These are phyloP conservation scores for Idris sp. DNA, from an alignment of 1,140 invertebrate species.

Conservation along the genomic window DNA sequence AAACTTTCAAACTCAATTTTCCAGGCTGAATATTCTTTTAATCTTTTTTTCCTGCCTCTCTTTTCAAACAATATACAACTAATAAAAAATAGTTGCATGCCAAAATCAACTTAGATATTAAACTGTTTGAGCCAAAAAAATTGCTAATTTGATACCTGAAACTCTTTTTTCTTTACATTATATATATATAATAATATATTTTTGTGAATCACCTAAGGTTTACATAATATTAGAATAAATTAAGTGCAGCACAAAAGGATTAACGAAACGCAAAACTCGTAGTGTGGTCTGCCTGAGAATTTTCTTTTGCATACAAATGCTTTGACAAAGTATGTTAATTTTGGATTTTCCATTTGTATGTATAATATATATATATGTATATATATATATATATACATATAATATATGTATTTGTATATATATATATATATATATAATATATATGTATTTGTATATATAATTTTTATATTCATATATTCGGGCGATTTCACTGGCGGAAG, in stretches of 20 bases:
- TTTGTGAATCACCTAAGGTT: no score
- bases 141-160: conserved; percentile 8
- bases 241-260: conserved; percentile 9
- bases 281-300: conserved; percentile 38
- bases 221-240: conserved; percentile 11
- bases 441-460: conserved; percentile 31
- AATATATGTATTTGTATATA: no score
- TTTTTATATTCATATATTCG: conserved; percentile 35
- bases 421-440: conserved; percentile 12
- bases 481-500: conserved; percentile 45
- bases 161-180: conserved; percentile 35
- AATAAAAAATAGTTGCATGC: conserved; percentile 16
- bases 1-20: conserved; percentile 13
- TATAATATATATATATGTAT: not conserved
- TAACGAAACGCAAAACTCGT: conserved; percentile 14
- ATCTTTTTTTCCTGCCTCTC: no score
- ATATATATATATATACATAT: not conserved
- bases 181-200: conserved; percentile 12
- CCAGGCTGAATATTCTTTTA: no score
- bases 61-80: conserved; percentile 16
- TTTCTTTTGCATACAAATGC: conserved; percentile 35
- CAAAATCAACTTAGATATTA: conserved; percentile 2
- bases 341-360: conserved; percentile 24
- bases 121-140: conserved; percentile 7
- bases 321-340: conserved; percentile 39